phyloP scores from a whole-genome alignment of 2,888 invertebrate species.

The Cataglyphis altisquamis region DNA sequence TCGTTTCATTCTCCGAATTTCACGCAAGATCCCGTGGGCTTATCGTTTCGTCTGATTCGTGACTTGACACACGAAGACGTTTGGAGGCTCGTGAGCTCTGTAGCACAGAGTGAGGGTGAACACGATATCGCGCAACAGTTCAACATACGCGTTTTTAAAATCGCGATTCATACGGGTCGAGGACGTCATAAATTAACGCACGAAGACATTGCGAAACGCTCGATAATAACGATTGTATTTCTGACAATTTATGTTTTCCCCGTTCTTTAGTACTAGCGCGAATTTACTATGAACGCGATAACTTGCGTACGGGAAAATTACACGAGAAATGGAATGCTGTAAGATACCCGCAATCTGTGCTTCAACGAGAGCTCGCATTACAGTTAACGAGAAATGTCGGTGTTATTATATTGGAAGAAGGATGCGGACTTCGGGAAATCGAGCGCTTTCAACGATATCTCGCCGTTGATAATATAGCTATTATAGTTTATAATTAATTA shows the following conservation, averaged over 20 bases:
- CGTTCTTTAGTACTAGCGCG: not conserved
- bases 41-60: not conserved
- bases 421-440: not conserved
- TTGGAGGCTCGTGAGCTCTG: not conserved
- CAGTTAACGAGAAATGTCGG: not conserved
- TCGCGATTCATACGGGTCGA: not conserved
- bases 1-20: too few species aligned
- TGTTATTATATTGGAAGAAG: not conserved
- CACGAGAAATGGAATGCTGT: not conserved
- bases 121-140: not conserved
- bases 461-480: too few species aligned
- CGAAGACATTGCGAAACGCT: not conserved
- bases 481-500: too few species aligned
- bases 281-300: not conserved
- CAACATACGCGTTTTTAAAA: not conserved
- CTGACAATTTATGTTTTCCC: not conserved
- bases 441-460: too few species aligned
- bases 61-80: not conserved
- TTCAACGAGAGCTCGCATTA: not conserved
- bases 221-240: not conserved
- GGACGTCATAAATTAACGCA: not conserved
- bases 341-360: not conserved
- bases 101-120: not conserved
- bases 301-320: not conserved
- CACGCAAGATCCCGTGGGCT: not conserved